Conservation (phyloP, 2,888 invertebrate species). For the Orchesellides sinensis region DNA sequence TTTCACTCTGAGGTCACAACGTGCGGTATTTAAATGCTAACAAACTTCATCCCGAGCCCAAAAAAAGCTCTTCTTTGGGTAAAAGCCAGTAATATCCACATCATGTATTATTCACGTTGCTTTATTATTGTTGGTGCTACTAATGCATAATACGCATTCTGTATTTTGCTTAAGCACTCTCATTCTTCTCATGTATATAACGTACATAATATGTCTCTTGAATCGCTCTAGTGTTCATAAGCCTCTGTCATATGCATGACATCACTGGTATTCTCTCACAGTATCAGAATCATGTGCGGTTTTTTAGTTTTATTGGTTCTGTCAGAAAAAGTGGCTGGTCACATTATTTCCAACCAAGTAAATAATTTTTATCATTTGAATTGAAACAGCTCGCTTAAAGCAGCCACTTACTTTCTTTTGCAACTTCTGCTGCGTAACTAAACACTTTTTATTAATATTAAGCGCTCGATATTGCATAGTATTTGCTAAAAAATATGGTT, state of each 20-base stretch:
- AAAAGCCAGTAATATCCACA: slow-evolving; percentile 2
- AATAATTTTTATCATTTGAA: slow-evolving; percentile 30
- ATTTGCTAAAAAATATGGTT: neutral
- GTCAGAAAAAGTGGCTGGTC: slow-evolving; percentile 27
- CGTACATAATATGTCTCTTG: slow-evolving; percentile 7
- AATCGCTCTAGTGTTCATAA: slow-evolving; percentile 25
- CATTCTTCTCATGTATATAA: neutral
- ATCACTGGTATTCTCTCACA: neutral
- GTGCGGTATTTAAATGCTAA: neutral
- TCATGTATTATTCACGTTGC: slow-evolving; percentile 5
- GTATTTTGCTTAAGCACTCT: neutral
- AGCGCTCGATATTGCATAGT: neutral
- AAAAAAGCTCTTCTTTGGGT: neutral
- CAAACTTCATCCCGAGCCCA: too few relatives aligned
- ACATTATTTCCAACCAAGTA: slow-evolving; percentile 14
- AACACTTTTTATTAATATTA: neutral
- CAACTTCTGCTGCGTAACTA: neutral
- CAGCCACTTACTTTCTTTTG: neutral
- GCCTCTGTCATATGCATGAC: neutral
- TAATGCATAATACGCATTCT: neutral
- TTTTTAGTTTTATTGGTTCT: slow-evolving; percentile 15
- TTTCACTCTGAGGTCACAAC: neutral
- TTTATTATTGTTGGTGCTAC: neutral
- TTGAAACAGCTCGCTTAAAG: neutral
- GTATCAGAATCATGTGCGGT: neutral